Percentiles rank a stretch among this genome's conserved stretches.
Conservation (phyloP, 2,888 invertebrate species). For the Anodontia alba region DNA sequence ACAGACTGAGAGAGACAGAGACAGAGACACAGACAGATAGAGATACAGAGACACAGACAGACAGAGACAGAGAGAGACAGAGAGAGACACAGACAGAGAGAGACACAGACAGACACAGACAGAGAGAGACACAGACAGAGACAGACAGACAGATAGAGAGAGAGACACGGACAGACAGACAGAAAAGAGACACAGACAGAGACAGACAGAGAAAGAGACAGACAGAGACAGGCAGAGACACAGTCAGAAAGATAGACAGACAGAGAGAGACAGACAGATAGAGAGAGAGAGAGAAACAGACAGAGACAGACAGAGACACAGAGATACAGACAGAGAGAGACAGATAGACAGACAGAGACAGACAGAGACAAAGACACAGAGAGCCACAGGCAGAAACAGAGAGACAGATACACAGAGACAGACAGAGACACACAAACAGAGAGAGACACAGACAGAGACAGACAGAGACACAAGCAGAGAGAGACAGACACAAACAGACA, state of each 20-base stretch:
- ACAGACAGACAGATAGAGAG: no score
- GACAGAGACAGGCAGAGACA: no score
- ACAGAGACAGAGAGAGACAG: slow-evolving; percentile 7
- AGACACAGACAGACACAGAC: not conserved
- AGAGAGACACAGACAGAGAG: not conserved
- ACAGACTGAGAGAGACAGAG: no score
- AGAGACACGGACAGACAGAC: no score
- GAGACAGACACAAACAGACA: not conserved
- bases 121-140: not conserved
- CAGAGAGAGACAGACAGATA: no score
- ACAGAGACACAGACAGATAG: no score
- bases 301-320: not conserved
- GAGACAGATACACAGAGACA: slow-evolving; percentile 11
- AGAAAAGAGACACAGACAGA: slow-evolving; percentile 10
- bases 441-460: slow-evolving; percentile 7
- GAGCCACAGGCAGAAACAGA: not conserved
- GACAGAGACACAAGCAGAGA: not conserved
- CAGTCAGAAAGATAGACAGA: no score
- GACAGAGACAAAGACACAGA: no score
- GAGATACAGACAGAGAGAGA: no score
- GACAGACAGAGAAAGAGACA: not conserved
- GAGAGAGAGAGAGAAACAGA: no score
- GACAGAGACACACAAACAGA: not conserved
- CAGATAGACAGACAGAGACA: no score
- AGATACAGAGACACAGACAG: no score